A percentile compares a stretch with the other conserved stretches of the same genome.
Evolutionary conservation across 2,113 vertebrate species (phyloP).

Genomic region (Tychaedon coryphoeus): DNA sequence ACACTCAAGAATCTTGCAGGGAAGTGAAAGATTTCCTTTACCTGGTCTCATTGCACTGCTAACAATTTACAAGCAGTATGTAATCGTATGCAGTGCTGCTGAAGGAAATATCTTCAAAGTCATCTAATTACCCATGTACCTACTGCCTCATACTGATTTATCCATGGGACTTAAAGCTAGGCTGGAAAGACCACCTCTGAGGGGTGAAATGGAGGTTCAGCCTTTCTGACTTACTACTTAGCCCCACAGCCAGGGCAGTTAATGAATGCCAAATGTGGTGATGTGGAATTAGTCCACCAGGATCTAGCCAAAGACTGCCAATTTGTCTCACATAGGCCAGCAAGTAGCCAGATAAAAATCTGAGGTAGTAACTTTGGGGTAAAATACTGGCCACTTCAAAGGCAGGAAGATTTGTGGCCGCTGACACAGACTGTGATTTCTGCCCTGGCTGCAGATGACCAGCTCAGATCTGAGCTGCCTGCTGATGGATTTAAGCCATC

Average conservation of each 20-base stretch:
- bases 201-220: constrained; percentile 52
- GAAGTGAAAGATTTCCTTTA: background rate
- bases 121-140: background rate
- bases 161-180: background rate
- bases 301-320: constrained; percentile 47
- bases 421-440: constrained; percentile 58
- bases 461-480: constrained; percentile 50
- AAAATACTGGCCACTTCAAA: constrained; percentile 58
- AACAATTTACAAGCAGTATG: background rate
- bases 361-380: constrained; percentile 53
- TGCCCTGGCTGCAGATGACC: constrained; percentile 31
- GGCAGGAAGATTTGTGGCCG: constrained; percentile 33
- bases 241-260: constrained; percentile 42
- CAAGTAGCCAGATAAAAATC: constrained; percentile 55
- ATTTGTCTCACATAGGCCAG: constrained; percentile 49
- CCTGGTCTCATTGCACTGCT: background rate
- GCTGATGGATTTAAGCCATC: constrained; percentile 45
- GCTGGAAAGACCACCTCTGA: constrained; percentile 51
- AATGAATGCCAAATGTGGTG: constrained; percentile 68
- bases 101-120: constrained; percentile 16
- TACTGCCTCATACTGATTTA: constrained; percentile 11
- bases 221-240: constrained; percentile 12
- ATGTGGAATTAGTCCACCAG: constrained; percentile 58
- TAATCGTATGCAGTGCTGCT: background rate
- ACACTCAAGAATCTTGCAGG: background rate